Base-by-base conservation (phyloP, 37 sponge, comb jelly and placozoan species). In the Corticium candelabrum region DNA sequence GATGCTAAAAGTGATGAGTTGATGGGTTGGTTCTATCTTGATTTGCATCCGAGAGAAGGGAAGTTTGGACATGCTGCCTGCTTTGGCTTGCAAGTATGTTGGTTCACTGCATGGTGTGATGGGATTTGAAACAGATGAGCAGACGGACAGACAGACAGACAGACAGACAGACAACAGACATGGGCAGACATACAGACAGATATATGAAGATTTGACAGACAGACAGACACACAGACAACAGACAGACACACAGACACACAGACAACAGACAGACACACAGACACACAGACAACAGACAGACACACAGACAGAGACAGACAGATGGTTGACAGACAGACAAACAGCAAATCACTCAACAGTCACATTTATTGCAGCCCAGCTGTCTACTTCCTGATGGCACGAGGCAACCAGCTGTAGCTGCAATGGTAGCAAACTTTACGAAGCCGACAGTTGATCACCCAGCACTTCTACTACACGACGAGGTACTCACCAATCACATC, bases 31-130 rank as follows among this genome's bases (percentile, higher is more conserved):
- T 87, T 87, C 77, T 87, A 84, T 68, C 79, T 87, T 37, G 87
- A 87, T 40, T 40, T 87, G 41, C 82, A 84, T 78, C 87, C 87
- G n/a, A 62, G 87, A 2, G 87, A 84, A 0, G 87, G 87, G 7
- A 87, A 87, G 67, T 87, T 79, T 67, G 83, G 87, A n/a, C 87
- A 87, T 41, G 87, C 87, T 0, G 83, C 83, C 38, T 67, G 69
- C 35, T 84, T 87, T 73, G 83, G 83, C n/a, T 40, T 87, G 11
- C 87, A 87, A 76, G 78, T 73, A 37, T 35, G 80, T 1, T 80
- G 74, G 34, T 34, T 37, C 5, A 73, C 33, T 29, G 15, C 62
- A n/a, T n/a, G n/a, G n/a, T n/a, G n/a, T n/a, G 27, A 56, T 56
- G 67, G 27, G 27, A 56, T 56, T 56, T 56, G 27, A 27, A 21